phyloP scores from a whole-genome alignment of 2,797 vertebrate genomes.

The Prionace glauca region DNA sequence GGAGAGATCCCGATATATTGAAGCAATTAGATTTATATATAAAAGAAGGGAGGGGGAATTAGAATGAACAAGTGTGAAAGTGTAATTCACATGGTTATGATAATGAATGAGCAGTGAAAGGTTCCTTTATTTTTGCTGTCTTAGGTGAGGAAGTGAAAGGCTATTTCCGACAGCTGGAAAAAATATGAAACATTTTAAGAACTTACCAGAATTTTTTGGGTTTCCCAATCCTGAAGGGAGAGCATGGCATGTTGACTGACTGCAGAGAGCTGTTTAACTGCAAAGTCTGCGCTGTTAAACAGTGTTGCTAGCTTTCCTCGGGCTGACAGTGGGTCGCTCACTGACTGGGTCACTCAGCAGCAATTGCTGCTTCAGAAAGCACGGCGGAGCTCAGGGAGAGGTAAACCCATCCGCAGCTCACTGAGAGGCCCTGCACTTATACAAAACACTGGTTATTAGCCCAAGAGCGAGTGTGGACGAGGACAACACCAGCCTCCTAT shows the following conservation, averaged over 20 bases:
- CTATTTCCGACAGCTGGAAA: background rate
- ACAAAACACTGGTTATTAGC: background rate
- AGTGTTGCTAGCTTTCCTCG: background rate
- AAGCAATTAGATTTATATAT: background rate
- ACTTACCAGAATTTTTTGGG: conserved; percentile 32
- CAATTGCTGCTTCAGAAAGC: background rate
- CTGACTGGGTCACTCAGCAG: background rate
- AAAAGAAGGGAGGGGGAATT: background rate
- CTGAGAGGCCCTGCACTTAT: background rate
- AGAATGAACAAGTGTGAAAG: background rate
- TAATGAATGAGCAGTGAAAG: background rate
- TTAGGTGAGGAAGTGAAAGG: background rate
- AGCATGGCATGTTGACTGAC: conserved; percentile 31
- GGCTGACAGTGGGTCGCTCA: background rate
- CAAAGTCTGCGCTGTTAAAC: background rate
- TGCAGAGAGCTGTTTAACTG: background rate
- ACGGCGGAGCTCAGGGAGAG: background rate
- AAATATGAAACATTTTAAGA: background rate
- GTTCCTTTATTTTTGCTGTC: background rate
- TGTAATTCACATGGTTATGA: background rate
- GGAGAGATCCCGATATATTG: background rate
- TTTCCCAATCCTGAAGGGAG: conserved; percentile 29
- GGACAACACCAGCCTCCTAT: background rate
- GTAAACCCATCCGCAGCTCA: background rate
- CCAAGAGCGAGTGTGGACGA: background rate